These are phyloP conservation scores for Mesocentrotus franciscanus DNA, from an alignment of 53 echinoderm and acorn worm species.

Conservation along the genomic window DNA sequence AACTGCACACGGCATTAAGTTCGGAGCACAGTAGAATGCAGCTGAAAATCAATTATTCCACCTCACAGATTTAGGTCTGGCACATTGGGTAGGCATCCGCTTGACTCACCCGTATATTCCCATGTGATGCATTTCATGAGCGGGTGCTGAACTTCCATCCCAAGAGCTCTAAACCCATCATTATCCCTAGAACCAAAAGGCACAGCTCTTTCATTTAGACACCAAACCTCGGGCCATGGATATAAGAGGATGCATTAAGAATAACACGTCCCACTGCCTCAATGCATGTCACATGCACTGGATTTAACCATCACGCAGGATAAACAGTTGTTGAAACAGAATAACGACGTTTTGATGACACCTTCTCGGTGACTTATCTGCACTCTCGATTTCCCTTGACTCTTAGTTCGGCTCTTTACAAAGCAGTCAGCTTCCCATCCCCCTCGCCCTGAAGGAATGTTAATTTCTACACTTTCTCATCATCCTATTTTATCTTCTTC, in stretches of 20 bases:
- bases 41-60: constrained; percentile 37
- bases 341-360: constrained; percentile 44
- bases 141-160: not conserved
- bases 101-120: not conserved
- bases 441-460: constrained; percentile 23
- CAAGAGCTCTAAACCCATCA: not conserved
- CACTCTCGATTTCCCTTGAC: constrained; percentile 43
- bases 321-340: constrained; percentile 52
- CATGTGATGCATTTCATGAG: constrained; percentile 1
- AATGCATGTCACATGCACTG: constrained; percentile 6
- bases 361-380: constrained; percentile 35
- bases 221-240: constrained; percentile 3
- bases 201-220: constrained; percentile 16
- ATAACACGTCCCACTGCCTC: not conserved
- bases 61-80: not conserved
- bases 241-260: not conserved
- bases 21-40: not conserved
- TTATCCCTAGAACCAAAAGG: not conserved
- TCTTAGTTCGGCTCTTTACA: not conserved
- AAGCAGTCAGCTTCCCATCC: not conserved
- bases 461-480: constrained; percentile 39
- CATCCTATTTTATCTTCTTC: constrained; percentile 7
- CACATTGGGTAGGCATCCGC: not conserved
- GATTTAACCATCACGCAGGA: not conserved
- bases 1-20: not conserved